Evolutionary conservation across 1,140 invertebrate genomes (phyloP), one percentile per base, ranked within the genome.

Genomic region (Drosophila eugracilis): DNA sequence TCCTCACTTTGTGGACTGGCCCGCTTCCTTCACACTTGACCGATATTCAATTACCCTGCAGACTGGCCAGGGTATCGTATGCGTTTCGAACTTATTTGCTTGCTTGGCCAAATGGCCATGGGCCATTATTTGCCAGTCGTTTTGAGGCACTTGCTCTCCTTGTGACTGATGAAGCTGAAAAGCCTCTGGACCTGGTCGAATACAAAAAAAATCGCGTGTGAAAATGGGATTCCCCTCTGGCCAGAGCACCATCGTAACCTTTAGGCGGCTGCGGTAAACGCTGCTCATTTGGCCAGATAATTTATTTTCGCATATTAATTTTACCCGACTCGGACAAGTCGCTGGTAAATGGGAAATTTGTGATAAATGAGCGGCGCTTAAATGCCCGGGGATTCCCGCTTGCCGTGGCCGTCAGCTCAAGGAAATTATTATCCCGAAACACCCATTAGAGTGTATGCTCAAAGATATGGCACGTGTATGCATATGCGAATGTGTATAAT

Each of bases 231-330:
- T 41, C 55, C 53, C 30, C 47, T 37, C 50, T n/a, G n/a, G n/a
- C n/a, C n/a, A n/a, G n/a, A n/a, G n/a, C n/a, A n/a, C n/a, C n/a
- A n/a, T 59, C 30, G 42, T 57, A 47, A 39, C 59, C 42, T 54
- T 60, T 60, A 49, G 54, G 54, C 63, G 37, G 47, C 52, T 76
- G 60, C 32, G 52, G 73, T 77, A 81, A 60, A 65, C 66, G 70
- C 71, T 78, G 74, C 83, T 88, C 83, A 83, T 86, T 86, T 88
- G 84, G 84, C 60, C 86, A 78, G 84, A 88, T 88, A 88, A 88
- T 88, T 88, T 88, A 88, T 88, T 88, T 88, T 88, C 83, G 84
- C 84, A 88, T 88, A 89, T 88, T 88, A 88, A 88, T 88, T 88
- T 78, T 86, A 52, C 71, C 42, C 45, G 60, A 53, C 57, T 86